Evolutionary conservation across 2,888 invertebrate species (phyloP).

Genomic region (Bursaphelenchus okinawaensis): DNA sequence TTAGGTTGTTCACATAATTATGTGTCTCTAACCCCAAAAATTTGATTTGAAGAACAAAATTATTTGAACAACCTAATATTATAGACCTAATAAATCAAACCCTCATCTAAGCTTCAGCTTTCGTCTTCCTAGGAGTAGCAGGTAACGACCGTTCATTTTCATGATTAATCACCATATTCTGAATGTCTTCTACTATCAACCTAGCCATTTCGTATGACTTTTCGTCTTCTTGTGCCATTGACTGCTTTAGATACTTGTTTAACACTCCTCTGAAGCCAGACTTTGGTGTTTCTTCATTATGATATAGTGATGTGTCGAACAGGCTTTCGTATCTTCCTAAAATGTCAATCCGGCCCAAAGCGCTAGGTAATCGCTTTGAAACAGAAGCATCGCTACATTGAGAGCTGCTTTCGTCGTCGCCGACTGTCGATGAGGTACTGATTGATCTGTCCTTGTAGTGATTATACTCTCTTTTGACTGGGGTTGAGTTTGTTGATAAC

Average conservation of each 20-base stretch:
- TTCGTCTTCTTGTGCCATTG: neutral
- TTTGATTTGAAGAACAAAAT: too few relatives aligned
- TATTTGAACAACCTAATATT: too few relatives aligned
- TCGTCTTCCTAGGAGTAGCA: neutral
- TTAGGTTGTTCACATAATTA: too few relatives aligned
- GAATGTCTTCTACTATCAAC: neutral
- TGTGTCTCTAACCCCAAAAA: too few relatives aligned
- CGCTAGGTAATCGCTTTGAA: neutral
- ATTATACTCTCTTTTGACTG: neutral
- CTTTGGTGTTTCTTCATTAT: neutral
- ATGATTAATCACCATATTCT: neutral
- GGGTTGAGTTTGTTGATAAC: neutral
- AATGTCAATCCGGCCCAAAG: neutral
- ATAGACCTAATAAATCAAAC: too few relatives aligned
- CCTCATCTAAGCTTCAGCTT: neutral
- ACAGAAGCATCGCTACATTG: neutral
- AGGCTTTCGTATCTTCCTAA: neutral
- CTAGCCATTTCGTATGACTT: neutral
- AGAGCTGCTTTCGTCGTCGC: conserved; percentile 6
- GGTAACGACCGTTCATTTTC: neutral
- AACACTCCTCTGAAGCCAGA: neutral
- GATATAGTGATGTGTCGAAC: neutral
- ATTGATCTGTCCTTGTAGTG: neutral
- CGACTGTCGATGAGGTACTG: neutral
- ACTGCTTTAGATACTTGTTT: neutral